phyloP scores from a whole-genome alignment of 2,888 invertebrate genomes.

The Thera britannica region DNA sequence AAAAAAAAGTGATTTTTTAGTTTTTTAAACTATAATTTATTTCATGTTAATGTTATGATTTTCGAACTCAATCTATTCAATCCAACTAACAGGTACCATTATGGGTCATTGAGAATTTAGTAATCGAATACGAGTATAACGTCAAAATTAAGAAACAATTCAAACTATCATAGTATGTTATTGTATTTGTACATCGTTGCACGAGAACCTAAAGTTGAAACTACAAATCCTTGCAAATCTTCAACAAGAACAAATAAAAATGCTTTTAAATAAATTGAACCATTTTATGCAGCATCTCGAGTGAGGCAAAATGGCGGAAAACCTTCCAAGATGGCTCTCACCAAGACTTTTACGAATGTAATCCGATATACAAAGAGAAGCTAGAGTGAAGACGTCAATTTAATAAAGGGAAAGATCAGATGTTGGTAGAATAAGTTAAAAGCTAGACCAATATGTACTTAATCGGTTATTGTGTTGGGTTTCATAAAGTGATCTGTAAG shows the following conservation, averaged over 20 bases:
- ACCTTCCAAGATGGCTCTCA: constrained; percentile 48
- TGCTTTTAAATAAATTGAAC: constrained; percentile 42
- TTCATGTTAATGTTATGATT: too few species aligned
- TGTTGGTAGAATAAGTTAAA: constrained; percentile 42
- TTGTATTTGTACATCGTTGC: background rate
- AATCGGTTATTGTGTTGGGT: background rate
- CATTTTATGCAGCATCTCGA: constrained; percentile 39
- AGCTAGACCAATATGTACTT: constrained; percentile 32
- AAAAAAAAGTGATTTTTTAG: too few species aligned
- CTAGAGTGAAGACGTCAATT: constrained; percentile 47
- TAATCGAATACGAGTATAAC: too few species aligned
- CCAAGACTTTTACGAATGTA: constrained; percentile 56
- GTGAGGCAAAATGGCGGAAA: constrained; percentile 39
- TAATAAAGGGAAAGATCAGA: constrained; percentile 53
- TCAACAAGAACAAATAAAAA: constrained; percentile 16
- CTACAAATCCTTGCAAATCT: constrained; percentile 12
- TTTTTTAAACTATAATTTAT: too few species aligned
- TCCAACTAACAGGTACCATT: too few species aligned
- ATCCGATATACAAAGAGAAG: constrained; percentile 55
- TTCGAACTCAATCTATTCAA: too few species aligned
- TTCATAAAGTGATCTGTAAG: background rate
- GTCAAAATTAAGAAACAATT: background rate
- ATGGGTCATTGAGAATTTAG: too few species aligned
- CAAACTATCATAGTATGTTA: background rate
- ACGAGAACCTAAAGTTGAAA: background rate